Evolutionary conservation across 2,888 invertebrate genomes (phyloP).

Genomic region (Napeogenes sylphis): DNA sequence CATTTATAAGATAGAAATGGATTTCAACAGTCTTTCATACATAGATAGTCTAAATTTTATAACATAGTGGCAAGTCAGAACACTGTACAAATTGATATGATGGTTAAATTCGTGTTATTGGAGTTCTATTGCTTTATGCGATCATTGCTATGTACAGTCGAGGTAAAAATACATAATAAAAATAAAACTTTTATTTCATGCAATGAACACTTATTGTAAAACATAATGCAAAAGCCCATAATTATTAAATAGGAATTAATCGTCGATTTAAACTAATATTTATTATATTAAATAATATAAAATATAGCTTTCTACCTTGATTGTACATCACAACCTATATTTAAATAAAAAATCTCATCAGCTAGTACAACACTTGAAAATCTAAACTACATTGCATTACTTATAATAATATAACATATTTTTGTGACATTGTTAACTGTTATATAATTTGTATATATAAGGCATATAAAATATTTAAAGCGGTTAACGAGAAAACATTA

Average conservation of each 20-base stretch:
- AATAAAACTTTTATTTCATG: background rate
- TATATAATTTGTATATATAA: conserved; percentile 8
- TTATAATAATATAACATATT: conserved; percentile 9
- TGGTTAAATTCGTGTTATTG: conserved; percentile 56
- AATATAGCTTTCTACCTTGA: background rate
- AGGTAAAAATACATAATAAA: conserved; percentile 26
- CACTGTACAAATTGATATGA: conserved; percentile 69
- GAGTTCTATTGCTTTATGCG: conserved; percentile 9
- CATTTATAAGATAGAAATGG: conserved; percentile 39
- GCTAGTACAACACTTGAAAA: background rate
- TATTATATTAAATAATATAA: background rate
- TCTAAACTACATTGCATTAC: conserved; percentile 25
- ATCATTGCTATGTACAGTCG: conserved; percentile 25
- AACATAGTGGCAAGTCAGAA: conserved; percentile 25
- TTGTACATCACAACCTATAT: conserved; percentile 11
- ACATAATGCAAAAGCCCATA: background rate
- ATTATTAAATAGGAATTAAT: too few relatives aligned
- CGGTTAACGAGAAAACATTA: conserved; percentile 17
- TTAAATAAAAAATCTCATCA: conserved; percentile 12
- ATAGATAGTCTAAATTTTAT: conserved; percentile 33
- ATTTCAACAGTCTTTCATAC: conserved; percentile 53
- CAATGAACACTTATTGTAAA: background rate
- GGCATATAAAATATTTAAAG: conserved; percentile 18
- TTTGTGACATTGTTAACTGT: conserved; percentile 25
- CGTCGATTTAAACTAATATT: background rate